Evolutionary conservation across 2,113 vertebrate genomes (phyloP), one percentile per base, ranked within the genome.

Genomic region (Hymenochirus boettgeri): DNA sequence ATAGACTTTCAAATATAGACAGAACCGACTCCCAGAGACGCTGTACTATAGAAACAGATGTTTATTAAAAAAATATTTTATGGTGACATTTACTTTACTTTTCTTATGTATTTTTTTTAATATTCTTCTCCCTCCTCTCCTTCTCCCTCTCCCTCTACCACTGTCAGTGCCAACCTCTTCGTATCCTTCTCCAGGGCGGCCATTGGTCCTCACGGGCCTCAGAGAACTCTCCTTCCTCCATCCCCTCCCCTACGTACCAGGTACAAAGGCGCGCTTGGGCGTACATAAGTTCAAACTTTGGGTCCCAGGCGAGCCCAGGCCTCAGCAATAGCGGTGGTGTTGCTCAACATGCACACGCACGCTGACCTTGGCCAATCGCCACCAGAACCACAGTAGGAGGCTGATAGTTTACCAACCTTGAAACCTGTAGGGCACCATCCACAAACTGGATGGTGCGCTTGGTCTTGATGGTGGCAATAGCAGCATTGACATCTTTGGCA

Each of bases 301-400:
- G 73, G 39, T 83, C 72, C 86, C 85, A 89, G 12, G 85, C 83
- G 74, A 64, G 81, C 85, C 86, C 83, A 86, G 0, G 81, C 83
- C 64, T 85, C 79, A 1, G 76, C 78, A 0, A 88, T 78, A 0
- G 83, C 85, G 0, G 84, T 84, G 67, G 81, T 83, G 76, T 84
- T 82, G 72, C 82, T 88, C 65, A 83, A 72, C 82, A 84, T 83
- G 67, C 79, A 85, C 0, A 76, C 67, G 71, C 75, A 0, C 72
- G 0, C 57, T 80, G 71, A 74, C 64, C 23, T 76, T 75, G 45
- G 72, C 73, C 73, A 82, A 53, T 78, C 79, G 0, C 76, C 75
- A 0, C 75, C 80, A 0, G 77, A 45, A 79, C 70, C 63, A 72
- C 73, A 0, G 54, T 71, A 57, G 72, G 72, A 0, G 73, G 75